Base-by-base conservation (phyloP, 2,888 invertebrate genomes). In the Pandemis cinnamomeana region DNA sequence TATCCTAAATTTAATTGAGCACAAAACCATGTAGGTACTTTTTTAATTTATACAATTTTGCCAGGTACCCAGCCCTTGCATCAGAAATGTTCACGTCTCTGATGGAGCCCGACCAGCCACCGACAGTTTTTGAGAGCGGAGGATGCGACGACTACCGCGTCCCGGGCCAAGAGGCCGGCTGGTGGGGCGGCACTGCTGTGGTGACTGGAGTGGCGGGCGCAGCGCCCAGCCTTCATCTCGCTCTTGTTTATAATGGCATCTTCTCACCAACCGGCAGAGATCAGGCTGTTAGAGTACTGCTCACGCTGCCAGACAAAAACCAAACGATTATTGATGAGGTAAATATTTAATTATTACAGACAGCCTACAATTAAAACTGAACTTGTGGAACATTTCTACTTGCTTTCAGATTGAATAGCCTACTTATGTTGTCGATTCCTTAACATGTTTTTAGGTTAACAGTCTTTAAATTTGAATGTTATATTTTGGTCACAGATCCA, bases 141-240 rank as follows among this genome's bases (percentile, higher is more conserved):
- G 80, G 95, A 91, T 82, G 96, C 95, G 79, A 95, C 89, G 77
- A 95, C 93, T 87, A 91, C 91, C 77, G 90, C 77, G 75, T 84
- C 10, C 83, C 89, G 71, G 90, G 94, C 75, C 88, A 95, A 95
- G 95, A 95, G 91, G 77, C 97, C 95, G 81, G 96, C 94, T 80
- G 98, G 97, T 82, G 98, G 98, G 98, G 98, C 3, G 98, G 98
- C 1, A 98, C 98, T 0, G 98, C 98, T 0, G 96, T 98, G 48
- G 96, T 98, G 0, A 97, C 98, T 0, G 97, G 97, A 0, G 97
- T 96, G 0, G 96, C 97, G 11, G 96, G 97, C 0, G 96, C 97
- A 1, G 96, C 97, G 0, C 97, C 98, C 0, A 97, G 97, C 51
- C 95, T 98, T 75, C 97, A 98, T 86, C 88, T 98, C 55, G 97